Conservation (phyloP, 2,113 vertebrate species). For the Peromyscus maniculatus region DNA sequence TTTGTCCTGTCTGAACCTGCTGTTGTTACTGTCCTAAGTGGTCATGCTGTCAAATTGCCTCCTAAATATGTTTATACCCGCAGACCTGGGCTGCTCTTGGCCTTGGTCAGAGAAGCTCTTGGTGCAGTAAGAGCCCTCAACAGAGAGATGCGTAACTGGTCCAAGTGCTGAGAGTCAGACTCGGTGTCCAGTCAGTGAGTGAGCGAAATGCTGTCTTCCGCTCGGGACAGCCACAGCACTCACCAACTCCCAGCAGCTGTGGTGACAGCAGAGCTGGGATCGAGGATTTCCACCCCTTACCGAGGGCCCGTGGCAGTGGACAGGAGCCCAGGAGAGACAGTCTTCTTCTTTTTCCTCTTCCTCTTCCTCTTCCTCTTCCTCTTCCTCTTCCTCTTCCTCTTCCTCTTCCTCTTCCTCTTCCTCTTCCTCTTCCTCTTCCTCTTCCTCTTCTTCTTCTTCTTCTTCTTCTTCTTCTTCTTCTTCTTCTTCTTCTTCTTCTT, state of each 20-base stretch:
- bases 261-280: not conserved
- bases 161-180: not conserved
- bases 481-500: fast-evolving
- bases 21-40: not conserved
- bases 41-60: not conserved
- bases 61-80: not conserved
- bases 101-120: not conserved
- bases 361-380: too few relatives aligned
- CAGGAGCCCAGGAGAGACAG: not conserved
- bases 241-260: not conserved
- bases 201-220: not conserved
- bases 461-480: too few relatives aligned
- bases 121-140: not conserved
- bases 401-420: too few relatives aligned
- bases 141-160: not conserved
- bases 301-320: not conserved
- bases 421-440: too few relatives aligned
- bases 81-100: not conserved
- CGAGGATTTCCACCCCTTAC: not conserved
- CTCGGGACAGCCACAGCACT: not conserved
- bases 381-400: too few relatives aligned
- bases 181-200: not conserved
- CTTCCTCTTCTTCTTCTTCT: too few relatives aligned
- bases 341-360: too few relatives aligned
- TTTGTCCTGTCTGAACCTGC: not conserved